phyloP scores from a whole-genome alignment of 2,888 invertebrate genomes.

The Noctua janthina region DNA sequence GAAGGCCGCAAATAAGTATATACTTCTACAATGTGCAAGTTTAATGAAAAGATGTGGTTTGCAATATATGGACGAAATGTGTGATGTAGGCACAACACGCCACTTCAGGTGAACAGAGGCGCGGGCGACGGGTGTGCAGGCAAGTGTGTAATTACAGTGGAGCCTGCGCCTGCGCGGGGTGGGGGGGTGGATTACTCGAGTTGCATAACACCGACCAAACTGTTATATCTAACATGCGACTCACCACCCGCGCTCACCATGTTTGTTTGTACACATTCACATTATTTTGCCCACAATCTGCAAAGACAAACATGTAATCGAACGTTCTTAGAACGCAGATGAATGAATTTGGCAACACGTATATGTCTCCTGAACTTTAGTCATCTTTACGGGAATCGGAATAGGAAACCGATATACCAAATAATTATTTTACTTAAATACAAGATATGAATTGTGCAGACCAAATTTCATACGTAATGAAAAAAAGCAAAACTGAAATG shows the following conservation, averaged over 20 bases:
- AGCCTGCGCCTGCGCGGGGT: conserved; percentile 71
- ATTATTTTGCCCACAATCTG: conserved; percentile 79
- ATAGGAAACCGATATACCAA: conserved; percentile 6
- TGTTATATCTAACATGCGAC: conserved; percentile 66
- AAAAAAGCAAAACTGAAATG: conserved; percentile 60
- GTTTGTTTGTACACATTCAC: conserved; percentile 82
- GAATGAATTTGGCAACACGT: conserved; percentile 74
- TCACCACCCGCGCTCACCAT: conserved; percentile 72
- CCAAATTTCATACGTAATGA: conserved; percentile 32
- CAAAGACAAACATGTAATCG: conserved; percentile 71
- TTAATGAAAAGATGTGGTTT: conserved; percentile 34
- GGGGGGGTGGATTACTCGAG: conserved; percentile 69
- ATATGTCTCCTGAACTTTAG: conserved; percentile 65
- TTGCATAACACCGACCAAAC: conserved; percentile 83
- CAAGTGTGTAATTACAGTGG: conserved; percentile 84
- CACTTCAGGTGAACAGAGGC: conserved; percentile 60
- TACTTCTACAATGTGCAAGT: conserved; percentile 7
- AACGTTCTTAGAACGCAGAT: conserved; percentile 74
- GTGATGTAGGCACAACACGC: conserved; percentile 61
- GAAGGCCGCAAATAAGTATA: not conserved
- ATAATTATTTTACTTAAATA: not conserved
- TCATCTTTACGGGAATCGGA: conserved; percentile 23
- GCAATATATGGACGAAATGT: conserved; percentile 41
- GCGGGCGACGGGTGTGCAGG: conserved; percentile 66
- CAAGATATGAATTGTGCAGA: not conserved